These are phyloP conservation scores for Synaphobranchus kaupii DNA, from an alignment of 2,797 vertebrate genomes.

Conservation along the genomic window DNA sequence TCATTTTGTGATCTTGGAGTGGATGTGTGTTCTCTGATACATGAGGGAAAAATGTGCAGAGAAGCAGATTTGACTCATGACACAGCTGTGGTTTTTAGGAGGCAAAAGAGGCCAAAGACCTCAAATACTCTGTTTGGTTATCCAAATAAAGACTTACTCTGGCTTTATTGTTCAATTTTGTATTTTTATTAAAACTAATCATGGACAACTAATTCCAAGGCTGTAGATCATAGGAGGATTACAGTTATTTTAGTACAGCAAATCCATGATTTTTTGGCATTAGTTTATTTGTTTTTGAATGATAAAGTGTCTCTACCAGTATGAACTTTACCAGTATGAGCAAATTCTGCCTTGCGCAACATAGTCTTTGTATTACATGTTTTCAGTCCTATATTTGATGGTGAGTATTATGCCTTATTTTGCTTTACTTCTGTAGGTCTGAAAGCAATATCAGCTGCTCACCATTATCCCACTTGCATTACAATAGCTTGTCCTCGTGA, in stretches of 20 bases:
- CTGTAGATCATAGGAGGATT: not conserved
- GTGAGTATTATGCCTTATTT: not conserved
- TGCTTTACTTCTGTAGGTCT: not conserved
- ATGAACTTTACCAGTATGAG: not conserved
- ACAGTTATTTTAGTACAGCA: not conserved
- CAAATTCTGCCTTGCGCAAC: not conserved
- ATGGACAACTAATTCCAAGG: not conserved
- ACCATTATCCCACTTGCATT: not conserved
- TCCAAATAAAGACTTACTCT: slow-evolving; percentile 15
- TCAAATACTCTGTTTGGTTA: not conserved
- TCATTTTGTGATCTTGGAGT: not conserved
- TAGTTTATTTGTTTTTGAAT: not conserved
- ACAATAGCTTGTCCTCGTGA: not conserved
- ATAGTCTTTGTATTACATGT: not conserved
- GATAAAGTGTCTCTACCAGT: not conserved
- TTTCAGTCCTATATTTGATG: not conserved
- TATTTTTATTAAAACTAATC: not conserved
- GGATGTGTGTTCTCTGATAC: not conserved
- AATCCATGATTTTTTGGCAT: not conserved
- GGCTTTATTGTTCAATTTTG: not conserved
- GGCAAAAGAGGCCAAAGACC: slow-evolving; percentile 1
- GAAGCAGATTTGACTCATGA: slow-evolving; percentile 6
- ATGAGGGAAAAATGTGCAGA: not conserved
- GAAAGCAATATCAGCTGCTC: not conserved
- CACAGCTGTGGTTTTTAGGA: slow-evolving; percentile 14